phyloP scores from a whole-genome alignment of 2,797 vertebrate species.

The Microhierax caerulescens region DNA sequence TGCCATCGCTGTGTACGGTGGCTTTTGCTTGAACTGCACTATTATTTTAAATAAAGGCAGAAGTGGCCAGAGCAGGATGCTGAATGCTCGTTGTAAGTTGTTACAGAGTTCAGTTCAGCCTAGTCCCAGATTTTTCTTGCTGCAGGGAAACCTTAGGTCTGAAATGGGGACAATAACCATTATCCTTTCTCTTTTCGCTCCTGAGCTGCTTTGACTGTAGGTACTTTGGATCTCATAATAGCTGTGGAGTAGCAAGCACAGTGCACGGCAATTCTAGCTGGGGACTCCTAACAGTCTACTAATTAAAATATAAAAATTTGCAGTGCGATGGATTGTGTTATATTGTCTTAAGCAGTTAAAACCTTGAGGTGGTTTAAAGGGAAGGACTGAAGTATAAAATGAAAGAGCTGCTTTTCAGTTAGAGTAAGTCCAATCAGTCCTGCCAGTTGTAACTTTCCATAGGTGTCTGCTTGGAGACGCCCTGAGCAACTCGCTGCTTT shows the following conservation, averaged over 20 bases:
- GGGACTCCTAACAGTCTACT: neutral
- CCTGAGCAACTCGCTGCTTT: neutral
- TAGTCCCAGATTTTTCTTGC: neutral
- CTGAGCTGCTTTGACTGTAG: neutral
- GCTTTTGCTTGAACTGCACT: neutral
- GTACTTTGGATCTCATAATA: neutral
- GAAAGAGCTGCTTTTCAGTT: neutral
- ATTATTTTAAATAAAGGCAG: neutral
- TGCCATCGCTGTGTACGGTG: fast-evolving
- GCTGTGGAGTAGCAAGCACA: neutral
- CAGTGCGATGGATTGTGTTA: neutral
- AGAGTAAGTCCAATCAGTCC: neutral
- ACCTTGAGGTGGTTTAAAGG: neutral
- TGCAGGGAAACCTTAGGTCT: neutral
- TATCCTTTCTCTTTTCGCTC: neutral
- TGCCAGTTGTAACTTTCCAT: neutral
- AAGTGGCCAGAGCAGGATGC: neutral
- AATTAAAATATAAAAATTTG: neutral
- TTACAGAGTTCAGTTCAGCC: neutral
- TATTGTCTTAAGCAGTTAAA: neutral
- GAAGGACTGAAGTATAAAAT: neutral
- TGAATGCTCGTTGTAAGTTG: fast-evolving
- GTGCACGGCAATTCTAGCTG: neutral
- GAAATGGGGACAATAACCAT: neutral
- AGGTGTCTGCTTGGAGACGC: neutral